Evolutionary conservation across 2,888 invertebrate species (phyloP).

Genomic region (Ochropleura plecta): DNA sequence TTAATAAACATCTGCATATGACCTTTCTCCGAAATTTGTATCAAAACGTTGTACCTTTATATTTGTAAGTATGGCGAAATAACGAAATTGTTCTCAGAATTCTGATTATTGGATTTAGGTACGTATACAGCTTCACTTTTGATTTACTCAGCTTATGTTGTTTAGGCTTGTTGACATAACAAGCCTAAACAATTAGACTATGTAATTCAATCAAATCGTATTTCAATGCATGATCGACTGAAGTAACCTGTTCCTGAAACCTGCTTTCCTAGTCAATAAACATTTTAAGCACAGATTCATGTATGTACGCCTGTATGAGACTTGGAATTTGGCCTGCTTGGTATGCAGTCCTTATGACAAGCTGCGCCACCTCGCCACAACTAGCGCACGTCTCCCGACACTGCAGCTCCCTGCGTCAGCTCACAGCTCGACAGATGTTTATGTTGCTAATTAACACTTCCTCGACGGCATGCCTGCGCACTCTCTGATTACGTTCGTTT

Average conservation of each 20-base stretch:
- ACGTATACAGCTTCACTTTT: conserved; percentile 1
- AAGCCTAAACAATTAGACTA: not conserved
- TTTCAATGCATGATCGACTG: not conserved
- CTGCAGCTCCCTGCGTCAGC: conserved; percentile 8
- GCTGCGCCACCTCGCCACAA: conserved; percentile 29
- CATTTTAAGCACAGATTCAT: not conserved
- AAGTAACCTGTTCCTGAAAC: not conserved
- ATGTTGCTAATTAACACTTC: conserved; percentile 41
- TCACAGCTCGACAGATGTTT: conserved; percentile 27
- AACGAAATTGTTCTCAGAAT: not conserved
- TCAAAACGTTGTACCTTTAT: too few relatives aligned
- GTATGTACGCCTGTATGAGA: not conserved
- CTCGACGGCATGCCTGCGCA: not conserved
- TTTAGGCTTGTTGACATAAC: conserved; percentile 11
- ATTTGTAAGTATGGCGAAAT: too few relatives aligned
- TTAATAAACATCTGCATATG: conserved; percentile 4
- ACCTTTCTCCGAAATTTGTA: not conserved
- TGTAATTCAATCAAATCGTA: conserved; percentile 16
- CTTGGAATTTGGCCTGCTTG: conserved; percentile 34
- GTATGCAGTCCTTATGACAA: conserved; percentile 53
- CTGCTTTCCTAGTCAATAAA: not conserved
- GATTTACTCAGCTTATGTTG: too few relatives aligned
- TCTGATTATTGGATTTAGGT: not conserved
- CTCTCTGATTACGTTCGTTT: conserved; percentile 4
- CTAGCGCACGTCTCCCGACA: conserved; percentile 31